Evolutionary conservation across 2,113 vertebrate genomes (phyloP).

Genomic region (Alethe diademata): DNA sequence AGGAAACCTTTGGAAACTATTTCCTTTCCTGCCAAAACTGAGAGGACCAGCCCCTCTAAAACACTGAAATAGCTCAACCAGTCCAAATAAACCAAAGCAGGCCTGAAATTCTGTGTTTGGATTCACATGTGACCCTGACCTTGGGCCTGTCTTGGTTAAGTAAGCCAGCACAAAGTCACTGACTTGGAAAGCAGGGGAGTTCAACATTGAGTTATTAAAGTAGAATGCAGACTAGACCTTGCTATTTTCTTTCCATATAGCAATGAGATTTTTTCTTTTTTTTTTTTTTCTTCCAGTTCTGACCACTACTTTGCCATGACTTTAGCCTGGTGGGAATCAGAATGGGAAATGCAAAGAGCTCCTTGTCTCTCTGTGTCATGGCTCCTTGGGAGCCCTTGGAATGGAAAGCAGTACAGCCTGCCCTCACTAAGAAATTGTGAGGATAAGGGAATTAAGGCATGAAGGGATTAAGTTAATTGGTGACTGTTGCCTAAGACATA

Average conservation of each 20-base stretch:
- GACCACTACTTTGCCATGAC: neutral
- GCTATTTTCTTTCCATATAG: neutral
- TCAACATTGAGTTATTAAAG: neutral
- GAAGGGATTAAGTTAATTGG: neutral
- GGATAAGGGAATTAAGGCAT: neutral
- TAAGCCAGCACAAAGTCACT: neutral
- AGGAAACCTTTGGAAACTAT: neutral
- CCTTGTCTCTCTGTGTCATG: rapidly evolving
- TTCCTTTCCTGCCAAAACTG: neutral
- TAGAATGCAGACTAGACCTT: neutral
- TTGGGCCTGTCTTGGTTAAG: neutral
- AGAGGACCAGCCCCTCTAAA: neutral
- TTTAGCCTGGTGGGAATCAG: neutral
- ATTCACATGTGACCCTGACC: neutral
- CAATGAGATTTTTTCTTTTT: neutral
- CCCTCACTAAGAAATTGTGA: neutral
- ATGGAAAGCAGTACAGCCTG: neutral
- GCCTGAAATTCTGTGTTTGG: neutral
- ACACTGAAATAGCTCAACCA: neutral
- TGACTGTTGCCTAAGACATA: neutral
- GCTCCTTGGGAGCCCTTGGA: neutral
- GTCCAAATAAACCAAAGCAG: neutral
- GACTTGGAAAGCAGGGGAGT: neutral
- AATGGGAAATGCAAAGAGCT: neutral
- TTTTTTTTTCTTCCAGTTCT: neutral